Conservation (phyloP, 1,140 invertebrate genomes). For the Zaprionus inermis region DNA sequence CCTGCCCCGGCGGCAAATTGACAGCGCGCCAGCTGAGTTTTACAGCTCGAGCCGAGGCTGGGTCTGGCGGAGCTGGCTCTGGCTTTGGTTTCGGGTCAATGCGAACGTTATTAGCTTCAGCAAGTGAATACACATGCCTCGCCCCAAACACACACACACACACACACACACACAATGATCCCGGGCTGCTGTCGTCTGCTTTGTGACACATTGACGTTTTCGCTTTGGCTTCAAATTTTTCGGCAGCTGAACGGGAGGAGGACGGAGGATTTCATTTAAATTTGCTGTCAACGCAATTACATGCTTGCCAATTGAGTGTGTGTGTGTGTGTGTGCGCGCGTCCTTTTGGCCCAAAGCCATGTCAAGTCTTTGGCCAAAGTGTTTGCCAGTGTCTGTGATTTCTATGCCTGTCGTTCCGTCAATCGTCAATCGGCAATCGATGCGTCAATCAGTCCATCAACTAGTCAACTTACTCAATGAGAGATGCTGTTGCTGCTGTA, state of each 20-base stretch:
- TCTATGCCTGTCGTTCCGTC: conserved; percentile 2
- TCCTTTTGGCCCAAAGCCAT: conserved; percentile 19
- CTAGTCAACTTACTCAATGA: conserved; percentile 15
- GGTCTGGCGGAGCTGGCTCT: conserved; percentile 2
- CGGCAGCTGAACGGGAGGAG: neutral
- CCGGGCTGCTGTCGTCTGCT: conserved; percentile 61
- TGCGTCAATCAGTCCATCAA: conserved; percentile 12
- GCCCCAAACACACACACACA: conserved; percentile 8
- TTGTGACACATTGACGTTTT: conserved; percentile 78
- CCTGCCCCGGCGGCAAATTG: conserved; percentile 57
- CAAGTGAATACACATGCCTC: conserved; percentile 20
- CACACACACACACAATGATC: conserved; percentile 5
- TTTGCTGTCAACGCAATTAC: conserved; percentile 83
- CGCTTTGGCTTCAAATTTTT: conserved; percentile 26
- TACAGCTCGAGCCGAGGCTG: conserved; percentile 54
- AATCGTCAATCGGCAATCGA: neutral
- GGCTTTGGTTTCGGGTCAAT: conserved; percentile 66
- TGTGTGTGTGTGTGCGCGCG: neutral
- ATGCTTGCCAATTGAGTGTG: conserved; percentile 53
- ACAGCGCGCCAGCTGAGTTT: conserved; percentile 77
- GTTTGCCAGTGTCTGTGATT: conserved; percentile 19
- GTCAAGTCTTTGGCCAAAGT: conserved; percentile 19
- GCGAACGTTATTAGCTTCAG: conserved; percentile 74
- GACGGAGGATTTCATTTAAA: conserved; percentile 75
- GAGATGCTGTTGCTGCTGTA: neutral